phyloP scores from a whole-genome alignment of 2,113 vertebrate genomes.

The Dipodomys ordii region DNA sequence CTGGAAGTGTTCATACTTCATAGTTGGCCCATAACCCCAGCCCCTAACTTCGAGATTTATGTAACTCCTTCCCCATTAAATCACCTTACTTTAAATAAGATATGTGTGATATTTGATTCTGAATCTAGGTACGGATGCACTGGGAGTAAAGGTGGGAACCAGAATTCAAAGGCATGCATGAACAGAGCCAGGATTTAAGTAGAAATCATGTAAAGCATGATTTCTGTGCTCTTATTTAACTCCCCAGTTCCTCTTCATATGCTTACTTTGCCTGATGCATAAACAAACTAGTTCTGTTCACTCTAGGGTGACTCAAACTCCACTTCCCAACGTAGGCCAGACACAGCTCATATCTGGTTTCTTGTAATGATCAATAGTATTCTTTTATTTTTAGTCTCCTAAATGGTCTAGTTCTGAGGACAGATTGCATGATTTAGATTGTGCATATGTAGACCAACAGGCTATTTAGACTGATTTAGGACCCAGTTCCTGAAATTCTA shows the following conservation, averaged over 20 bases:
- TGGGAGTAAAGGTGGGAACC: too few species aligned
- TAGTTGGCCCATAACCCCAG: not conserved
- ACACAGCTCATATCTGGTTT: not conserved
- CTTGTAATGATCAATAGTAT: not conserved
- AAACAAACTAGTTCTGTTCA: slow-evolving; percentile 14
- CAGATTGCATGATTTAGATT: not conserved
- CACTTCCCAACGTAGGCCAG: not conserved
- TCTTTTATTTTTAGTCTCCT: too few species aligned
- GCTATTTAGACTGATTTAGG: too few species aligned
- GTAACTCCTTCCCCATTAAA: not conserved
- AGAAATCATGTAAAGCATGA: not conserved
- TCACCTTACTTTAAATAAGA: not conserved
- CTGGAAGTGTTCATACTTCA: not conserved
- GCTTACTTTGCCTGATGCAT: not conserved
- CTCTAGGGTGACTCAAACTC: not conserved
- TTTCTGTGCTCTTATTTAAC: not conserved
- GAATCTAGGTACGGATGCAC: not conserved
- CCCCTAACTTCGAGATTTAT: not conserved
- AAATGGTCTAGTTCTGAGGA: not conserved
- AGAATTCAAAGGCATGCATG: not conserved
- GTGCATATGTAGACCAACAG: too few species aligned
- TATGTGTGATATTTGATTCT: not conserved
- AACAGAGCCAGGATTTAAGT: not conserved
- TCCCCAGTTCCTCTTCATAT: not conserved
- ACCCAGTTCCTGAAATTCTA: not conserved